Evolutionary conservation across 1,140 invertebrate genomes (phyloP), one percentile per base, ranked within the genome.

Genomic region (Copidosoma floridanum): DNA sequence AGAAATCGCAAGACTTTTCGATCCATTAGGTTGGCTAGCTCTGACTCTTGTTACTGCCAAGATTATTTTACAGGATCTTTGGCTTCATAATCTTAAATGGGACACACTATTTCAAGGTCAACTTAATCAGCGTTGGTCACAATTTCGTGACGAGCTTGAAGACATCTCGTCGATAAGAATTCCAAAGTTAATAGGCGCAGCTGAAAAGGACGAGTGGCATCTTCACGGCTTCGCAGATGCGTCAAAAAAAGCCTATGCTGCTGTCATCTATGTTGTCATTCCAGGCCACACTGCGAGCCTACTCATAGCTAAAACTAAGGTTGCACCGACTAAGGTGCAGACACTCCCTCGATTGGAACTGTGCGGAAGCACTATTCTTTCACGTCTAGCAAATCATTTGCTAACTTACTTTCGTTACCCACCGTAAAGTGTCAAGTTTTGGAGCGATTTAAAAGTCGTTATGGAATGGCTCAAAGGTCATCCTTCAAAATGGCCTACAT

Each of bases 291-390:
- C n/a, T n/a, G n/a, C n/a, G n/a, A n/a, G n/a, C n/a, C n/a, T n/a
- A 12, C 61, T 65, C 83, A 21, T 82, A 84, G 67, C 63, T 84
- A n/a, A n/a, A n/a, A n/a, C n/a, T n/a, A n/a, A n/a, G n/a, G n/a
- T n/a, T n/a, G n/a, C n/a, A n/a, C n/a, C n/a, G n/a, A n/a, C n/a
- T n/a, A n/a, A n/a, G n/a, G n/a, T n/a, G n/a, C n/a, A n/a, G n/a
- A n/a, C n/a, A n/a, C n/a, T n/a, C n/a, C n/a, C n/a, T n/a, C n/a
- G n/a, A n/a, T n/a, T n/a, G n/a, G n/a, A n/a, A n/a, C 18, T 71
- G 65, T 52, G 80, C 71, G 8, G 81, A 81, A 10, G 41, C 72
- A 1, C 47, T 82, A 14, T 57, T 81, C 8, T 7, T n/a, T 37
- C 32, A 37, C 8, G 32, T 37, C 14, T 7, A 37, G n/a, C 32